phyloP scores from a whole-genome alignment of 2,888 invertebrate genomes.

The Meta bourneti region DNA sequence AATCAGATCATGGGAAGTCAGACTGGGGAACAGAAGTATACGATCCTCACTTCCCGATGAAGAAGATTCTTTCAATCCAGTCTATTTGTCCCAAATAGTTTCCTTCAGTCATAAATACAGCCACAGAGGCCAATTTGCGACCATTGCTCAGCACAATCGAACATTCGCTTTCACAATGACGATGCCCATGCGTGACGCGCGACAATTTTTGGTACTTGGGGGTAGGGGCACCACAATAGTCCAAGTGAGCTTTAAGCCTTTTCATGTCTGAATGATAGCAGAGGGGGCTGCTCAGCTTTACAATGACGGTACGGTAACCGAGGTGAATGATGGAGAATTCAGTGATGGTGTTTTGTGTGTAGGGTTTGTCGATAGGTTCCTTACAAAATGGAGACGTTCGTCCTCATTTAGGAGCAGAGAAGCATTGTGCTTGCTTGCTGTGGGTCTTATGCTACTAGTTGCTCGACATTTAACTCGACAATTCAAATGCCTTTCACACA shows the following conservation, averaged over 20 bases:
- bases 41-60: background rate
- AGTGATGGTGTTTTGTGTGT: constrained; percentile 20
- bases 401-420: constrained; percentile 12
- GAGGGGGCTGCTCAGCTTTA: background rate
- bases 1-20: too few relatives aligned
- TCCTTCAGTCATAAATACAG: background rate
- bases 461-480: background rate
- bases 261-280: background rate
- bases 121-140: too few relatives aligned
- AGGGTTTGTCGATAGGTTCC: constrained; percentile 22
- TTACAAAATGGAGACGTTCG: constrained; percentile 29
- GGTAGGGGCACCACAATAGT: background rate
- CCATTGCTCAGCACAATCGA: too few relatives aligned
- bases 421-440: constrained; percentile 14
- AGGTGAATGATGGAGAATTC: constrained; percentile 43
- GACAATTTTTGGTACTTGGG: background rate
- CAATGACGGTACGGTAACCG: background rate
- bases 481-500: too few relatives aligned
- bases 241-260: constrained; percentile 7
- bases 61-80: background rate
- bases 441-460: background rate
- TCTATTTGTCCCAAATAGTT: background rate
- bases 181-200: too few relatives aligned
- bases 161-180: too few relatives aligned
- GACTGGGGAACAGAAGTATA: background rate